Conservation (phyloP, 2,113 vertebrate species). For the Eulacestoma nigropectus region DNA sequence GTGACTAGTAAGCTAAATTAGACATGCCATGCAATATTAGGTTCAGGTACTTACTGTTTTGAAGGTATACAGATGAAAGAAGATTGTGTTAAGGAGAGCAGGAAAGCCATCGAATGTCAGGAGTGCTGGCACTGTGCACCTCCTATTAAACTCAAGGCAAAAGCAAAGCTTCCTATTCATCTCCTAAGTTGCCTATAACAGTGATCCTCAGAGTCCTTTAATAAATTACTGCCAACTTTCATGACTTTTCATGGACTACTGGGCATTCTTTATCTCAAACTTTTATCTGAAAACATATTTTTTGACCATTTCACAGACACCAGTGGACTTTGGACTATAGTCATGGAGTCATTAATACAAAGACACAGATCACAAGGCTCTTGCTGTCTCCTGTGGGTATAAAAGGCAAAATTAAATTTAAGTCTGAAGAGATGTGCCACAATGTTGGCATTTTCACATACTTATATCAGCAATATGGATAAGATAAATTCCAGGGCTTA, state of each 20-base stretch:
- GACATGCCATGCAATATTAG: neutral
- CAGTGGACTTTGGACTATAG: neutral
- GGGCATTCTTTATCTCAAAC: neutral
- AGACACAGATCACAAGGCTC: neutral
- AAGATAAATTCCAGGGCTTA: neutral
- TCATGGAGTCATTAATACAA: neutral
- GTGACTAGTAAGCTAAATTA: neutral
- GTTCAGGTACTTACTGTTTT: neutral
- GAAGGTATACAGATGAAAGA: neutral
- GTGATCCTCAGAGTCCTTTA: neutral
- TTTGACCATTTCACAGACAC: neutral
- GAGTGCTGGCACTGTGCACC: neutral
- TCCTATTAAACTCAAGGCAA: neutral
- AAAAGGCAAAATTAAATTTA: neutral
- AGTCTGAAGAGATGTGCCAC: neutral
- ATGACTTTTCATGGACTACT: neutral
- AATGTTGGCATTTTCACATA: neutral
- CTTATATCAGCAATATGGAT: neutral
- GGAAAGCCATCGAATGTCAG: neutral
- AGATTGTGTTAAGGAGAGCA: neutral
- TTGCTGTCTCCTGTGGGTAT: neutral
- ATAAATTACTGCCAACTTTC: neutral
- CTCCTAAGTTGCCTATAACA: neutral
- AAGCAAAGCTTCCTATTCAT: neutral
- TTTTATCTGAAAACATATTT: neutral